phyloP scores from a whole-genome alignment of 2,888 invertebrate species.

The Yponomeuta cagnagella region DNA sequence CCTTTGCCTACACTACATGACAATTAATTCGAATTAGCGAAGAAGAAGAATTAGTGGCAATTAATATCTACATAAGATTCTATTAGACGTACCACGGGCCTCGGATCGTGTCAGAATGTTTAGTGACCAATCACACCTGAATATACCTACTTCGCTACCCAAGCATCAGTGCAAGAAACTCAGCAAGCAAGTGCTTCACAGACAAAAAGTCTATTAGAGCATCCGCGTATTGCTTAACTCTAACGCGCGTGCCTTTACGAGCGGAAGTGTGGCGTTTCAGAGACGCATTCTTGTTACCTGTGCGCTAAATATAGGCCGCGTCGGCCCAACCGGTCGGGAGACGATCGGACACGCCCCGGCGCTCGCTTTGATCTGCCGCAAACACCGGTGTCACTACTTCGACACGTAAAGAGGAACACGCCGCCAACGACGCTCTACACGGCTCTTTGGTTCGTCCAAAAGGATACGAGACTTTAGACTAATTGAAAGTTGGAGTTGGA shows the following conservation, averaged over 20 bases:
- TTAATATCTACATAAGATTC: too few relatives aligned
- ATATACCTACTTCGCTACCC: not conserved
- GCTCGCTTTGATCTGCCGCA: slow-evolving; percentile 14
- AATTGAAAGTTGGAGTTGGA: too few relatives aligned
- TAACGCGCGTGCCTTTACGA: slow-evolving; percentile 15
- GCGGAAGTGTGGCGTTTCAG: slow-evolving; percentile 20
- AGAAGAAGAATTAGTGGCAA: too few relatives aligned
- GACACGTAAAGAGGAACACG: not conserved
- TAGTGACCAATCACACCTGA: not conserved
- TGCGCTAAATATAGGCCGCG: slow-evolving; percentile 57
- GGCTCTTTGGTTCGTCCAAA: too few relatives aligned
- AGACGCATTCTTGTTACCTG: slow-evolving; percentile 66
- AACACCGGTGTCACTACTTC: slow-evolving; percentile 3
- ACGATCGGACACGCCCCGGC: slow-evolving; percentile 27
- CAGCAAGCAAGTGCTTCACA: slow-evolving; percentile 6
- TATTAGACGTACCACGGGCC: too few relatives aligned
- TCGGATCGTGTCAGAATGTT: not conserved
- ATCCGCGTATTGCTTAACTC: not conserved
- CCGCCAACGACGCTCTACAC: too few relatives aligned
- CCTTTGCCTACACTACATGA: too few relatives aligned
- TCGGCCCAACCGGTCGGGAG: slow-evolving; percentile 23
- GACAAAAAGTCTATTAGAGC: not conserved
- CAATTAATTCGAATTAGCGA: too few relatives aligned
- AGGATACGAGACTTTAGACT: too few relatives aligned
- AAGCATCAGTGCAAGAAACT: not conserved